Percentiles rank a stretch among this genome's conserved stretches.
phyloP scores from a whole-genome alignment of 2,888 invertebrate genomes.

The Perdita meconis region DNA sequence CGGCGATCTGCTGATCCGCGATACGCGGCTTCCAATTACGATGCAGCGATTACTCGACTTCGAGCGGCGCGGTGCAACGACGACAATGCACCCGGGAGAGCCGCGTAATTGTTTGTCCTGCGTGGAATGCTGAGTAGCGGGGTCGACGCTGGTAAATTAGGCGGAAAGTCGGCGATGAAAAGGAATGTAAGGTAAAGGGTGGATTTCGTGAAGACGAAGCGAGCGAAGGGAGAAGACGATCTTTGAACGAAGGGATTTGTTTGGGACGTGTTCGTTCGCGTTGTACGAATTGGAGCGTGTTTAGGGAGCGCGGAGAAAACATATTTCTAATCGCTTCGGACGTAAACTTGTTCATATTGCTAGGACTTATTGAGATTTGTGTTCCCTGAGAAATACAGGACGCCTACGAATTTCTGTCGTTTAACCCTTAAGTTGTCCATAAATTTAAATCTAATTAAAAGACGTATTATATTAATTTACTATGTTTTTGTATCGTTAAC shows the following conservation, averaged over 20 bases:
- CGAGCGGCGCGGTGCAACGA: slow-evolving; percentile 17
- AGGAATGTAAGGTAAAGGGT: slow-evolving; percentile 18
- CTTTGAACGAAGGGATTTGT: neutral
- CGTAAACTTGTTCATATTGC: neutral
- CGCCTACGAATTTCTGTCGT: neutral
- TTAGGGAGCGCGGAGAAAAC: neutral
- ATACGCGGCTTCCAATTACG: slow-evolving; percentile 57
- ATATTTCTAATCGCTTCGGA: slow-evolving; percentile 21
- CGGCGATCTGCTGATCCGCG: slow-evolving; percentile 16
- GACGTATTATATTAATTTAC: no score
- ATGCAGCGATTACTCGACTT: slow-evolving; percentile 39
- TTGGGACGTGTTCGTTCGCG: no score
- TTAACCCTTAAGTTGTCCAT: no score
- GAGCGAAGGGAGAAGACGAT: neutral
- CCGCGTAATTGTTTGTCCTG: slow-evolving; percentile 40
- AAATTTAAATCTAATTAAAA: no score
- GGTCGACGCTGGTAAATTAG: slow-evolving; percentile 29
- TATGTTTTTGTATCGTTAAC: no score
- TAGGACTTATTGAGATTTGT: neutral
- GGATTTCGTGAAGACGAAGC: slow-evolving; percentile 21
- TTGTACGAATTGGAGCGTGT: slow-evolving; percentile 1
- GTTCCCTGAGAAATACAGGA: no score
- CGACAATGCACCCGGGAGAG: slow-evolving; percentile 32
- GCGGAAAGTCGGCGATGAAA: slow-evolving; percentile 29
- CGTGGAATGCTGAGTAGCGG: neutral